Base-by-base conservation (phyloP, 1,140 invertebrate species). In the Drosophila quadrilineata region DNA sequence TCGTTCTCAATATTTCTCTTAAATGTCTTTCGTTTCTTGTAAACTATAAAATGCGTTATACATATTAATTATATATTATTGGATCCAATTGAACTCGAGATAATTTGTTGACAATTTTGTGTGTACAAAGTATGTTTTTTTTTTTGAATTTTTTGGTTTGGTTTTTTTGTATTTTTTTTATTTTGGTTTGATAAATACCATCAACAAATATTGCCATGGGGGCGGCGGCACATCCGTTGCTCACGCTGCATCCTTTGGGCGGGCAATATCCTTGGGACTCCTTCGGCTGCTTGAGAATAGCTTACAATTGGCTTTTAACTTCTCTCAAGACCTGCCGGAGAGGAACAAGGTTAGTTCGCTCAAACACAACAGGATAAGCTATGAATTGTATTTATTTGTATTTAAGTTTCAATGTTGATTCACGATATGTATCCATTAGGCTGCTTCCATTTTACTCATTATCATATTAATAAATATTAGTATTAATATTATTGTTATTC, bases 281-380 rank as follows among this genome's bases (percentile, higher is more conserved):
- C 58, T 57, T 58, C 71, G 70, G 50, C 57, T 62, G 63, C 76
- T 84, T 84, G 77, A 84, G 77, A 79, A 75, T 84, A 84, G 73
- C 73, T 74, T 87, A 71, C n/a, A 24, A 64, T 43, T 68, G 64
- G 59, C 65, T 71, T 76, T 75, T 72, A 58, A 79, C 75, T 85
- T 82, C 72, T 87, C 76, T 88, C 75, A 79, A 86, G 73, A 90
- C 89, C 89, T 90, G 89, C 86, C 86, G 88, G 88, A 90, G 89
- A 90, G 89, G 89, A 90, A 90, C 89, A 90, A 89, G 84, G 75
- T 90, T 89, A 90, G 89, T 90, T 90, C 89, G 60, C 89, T 90
- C 88, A 88, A 87, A 89, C 80, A 79, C 88, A 89, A 89, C 88
- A 89, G 88, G 88, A 89, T 60, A 73, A 77, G 70, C 77, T 73